Evolutionary conservation across 2,888 invertebrate genomes (phyloP).

Genomic region (Yponomeuta plumbellus): DNA sequence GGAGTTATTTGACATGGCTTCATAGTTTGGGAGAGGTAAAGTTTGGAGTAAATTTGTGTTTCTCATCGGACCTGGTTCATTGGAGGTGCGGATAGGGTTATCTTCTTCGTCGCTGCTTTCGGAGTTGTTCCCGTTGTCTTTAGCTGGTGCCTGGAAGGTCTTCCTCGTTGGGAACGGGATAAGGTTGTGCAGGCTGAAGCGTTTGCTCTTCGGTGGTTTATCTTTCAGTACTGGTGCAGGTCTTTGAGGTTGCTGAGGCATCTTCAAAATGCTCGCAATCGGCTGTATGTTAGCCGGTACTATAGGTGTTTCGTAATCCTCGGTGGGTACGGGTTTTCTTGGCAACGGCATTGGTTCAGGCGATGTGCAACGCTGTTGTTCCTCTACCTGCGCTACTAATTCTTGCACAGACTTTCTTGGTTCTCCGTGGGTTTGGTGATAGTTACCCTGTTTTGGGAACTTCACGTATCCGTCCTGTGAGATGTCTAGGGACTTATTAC

Average conservation of each 20-base stretch:
- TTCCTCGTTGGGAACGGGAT: slow-evolving; percentile 73
- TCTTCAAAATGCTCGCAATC: slow-evolving; percentile 51
- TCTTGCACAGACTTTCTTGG: slow-evolving; percentile 78
- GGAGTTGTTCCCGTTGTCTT: slow-evolving; percentile 70
- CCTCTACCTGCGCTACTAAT: slow-evolving; percentile 79
- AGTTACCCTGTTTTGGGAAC: slow-evolving; percentile 54
- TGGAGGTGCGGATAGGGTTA: slow-evolving; percentile 59
- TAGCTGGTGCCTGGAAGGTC: slow-evolving; percentile 63
- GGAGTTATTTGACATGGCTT: slow-evolving; percentile 67
- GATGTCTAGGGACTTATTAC: slow-evolving; percentile 59
- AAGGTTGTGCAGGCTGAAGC: slow-evolving; percentile 69
- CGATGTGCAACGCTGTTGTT: slow-evolving; percentile 63
- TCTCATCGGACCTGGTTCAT: slow-evolving; percentile 73
- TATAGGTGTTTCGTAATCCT: slow-evolving; percentile 36
- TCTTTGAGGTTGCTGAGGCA: slow-evolving; percentile 65
- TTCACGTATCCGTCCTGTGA: slow-evolving; percentile 71
- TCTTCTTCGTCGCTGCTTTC: slow-evolving; percentile 78
- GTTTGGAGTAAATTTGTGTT: slow-evolving; percentile 71
- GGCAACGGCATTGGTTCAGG: slow-evolving; percentile 54
- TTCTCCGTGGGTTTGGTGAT: slow-evolving; percentile 36
- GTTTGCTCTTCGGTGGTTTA: slow-evolving; percentile 66
- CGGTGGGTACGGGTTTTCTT: slow-evolving; percentile 53
- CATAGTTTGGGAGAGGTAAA: slow-evolving; percentile 75
- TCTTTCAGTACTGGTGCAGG: slow-evolving; percentile 68
- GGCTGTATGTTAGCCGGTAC: slow-evolving; percentile 37